Evolutionary conservation across 2,113 vertebrate species (phyloP), one percentile per base, ranked within the genome.

Genomic region (Dunckerocampus dactyliophorus): DNA sequence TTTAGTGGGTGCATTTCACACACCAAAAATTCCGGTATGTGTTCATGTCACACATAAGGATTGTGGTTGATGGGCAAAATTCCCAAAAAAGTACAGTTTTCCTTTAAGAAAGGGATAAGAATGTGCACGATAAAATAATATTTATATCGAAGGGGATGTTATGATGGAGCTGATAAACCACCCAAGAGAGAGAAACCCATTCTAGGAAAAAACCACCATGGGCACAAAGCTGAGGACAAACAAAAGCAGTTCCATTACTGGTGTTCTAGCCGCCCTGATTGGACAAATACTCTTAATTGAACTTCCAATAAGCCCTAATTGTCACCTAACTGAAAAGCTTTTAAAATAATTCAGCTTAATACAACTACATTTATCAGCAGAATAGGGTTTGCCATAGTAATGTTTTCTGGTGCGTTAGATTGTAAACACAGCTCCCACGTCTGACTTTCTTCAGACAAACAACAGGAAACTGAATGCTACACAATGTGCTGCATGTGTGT

Each of bases 191-290:
- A 28, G 10, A 11, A 39, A 39, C 6, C 2, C 34, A 65, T 43
- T 31, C 20, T 50, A 12, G 22, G 22, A 56, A 62, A 51, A 47
- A 17, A 54, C 19, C 63, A 42, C 48, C 16, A 64, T n/a, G 21
- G 58, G 52, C 22, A 58, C 10, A 75, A 50, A 62, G 22, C 20
- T 49, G 20, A 65, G 67, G 65, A 80, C 61, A 78, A 78, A 72
- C 68, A 79, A 54, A 74, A 79, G 59, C 71, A 69, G 15, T 51
- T 34, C 20, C 50, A 65, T 72, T 63, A 62, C 54, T 31, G 13
- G 7, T 16, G 17, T 64, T 67, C 34, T 50, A 19, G 52, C 24
- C 54, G 3, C 11, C 53, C 28, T 50, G 15, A 71, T 20, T 37
- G 39, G 39, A 69, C 47, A 60, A 71, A 59, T 12, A 31, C 31